These are phyloP conservation scores for Druceiella hillmani DNA, from an alignment of 2,888 invertebrate species.

Conservation along the genomic window DNA sequence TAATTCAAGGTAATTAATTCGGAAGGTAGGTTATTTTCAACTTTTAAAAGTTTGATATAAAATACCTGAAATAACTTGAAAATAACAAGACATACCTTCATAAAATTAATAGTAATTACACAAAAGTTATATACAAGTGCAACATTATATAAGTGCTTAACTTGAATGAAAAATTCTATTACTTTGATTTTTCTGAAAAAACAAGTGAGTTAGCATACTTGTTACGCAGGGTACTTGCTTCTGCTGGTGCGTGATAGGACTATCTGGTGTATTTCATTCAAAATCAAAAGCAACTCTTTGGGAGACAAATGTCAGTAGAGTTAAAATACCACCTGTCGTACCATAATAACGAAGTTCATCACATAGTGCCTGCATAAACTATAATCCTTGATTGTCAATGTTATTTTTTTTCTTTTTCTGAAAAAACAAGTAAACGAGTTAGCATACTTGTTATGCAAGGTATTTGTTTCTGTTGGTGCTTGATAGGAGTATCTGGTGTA, in stretches of 20 bases:
- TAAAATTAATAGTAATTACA: too few species aligned
- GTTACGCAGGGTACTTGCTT: conserved; percentile 93
- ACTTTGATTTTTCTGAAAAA: too few species aligned
- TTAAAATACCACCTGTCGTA: conserved; percentile 71
- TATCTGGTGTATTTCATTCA: conserved; percentile 81
- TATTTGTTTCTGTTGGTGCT: conserved; percentile 91
- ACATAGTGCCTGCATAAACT: conserved; percentile 91
- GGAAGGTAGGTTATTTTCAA: too few species aligned
- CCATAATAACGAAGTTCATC: conserved; percentile 71
- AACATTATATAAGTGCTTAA: too few species aligned
- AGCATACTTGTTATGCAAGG: conserved; percentile 90
- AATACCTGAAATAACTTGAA: too few species aligned
- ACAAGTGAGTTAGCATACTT: conserved; percentile 81
- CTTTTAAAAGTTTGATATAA: too few species aligned
- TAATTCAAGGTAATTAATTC: too few species aligned
- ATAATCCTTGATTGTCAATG: too few species aligned
- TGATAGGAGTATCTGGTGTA: conserved; percentile 65
- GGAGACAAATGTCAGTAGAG: conserved; percentile 79
- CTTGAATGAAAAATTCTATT: too few species aligned
- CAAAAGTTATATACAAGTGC: too few species aligned
- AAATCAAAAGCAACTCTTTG: conserved; percentile 85
- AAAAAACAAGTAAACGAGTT: conserved; percentile 74
- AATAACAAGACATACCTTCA: too few species aligned
- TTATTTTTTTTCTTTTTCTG: too few species aligned
- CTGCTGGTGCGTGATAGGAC: conserved; percentile 75